Conservation (phyloP, 2,113 vertebrate species). For the Xiphophorus couchianus region DNA sequence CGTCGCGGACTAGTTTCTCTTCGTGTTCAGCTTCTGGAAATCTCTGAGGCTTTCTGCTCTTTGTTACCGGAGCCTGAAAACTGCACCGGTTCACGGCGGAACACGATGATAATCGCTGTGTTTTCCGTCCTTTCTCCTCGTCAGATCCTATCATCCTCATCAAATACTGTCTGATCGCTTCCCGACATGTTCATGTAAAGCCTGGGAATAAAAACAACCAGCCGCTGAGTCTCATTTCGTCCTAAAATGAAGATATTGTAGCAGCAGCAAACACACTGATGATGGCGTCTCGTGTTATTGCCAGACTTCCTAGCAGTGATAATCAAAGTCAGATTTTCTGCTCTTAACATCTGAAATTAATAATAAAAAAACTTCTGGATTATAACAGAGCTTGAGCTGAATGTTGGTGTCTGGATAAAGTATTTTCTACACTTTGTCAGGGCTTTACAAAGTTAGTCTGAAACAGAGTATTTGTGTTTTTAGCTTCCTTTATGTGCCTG, state of each 20-base stretch:
- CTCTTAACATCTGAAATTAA: too few relatives aligned
- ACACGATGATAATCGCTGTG: neutral
- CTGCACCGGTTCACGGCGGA: slow-evolving; percentile 4
- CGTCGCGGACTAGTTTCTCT: neutral
- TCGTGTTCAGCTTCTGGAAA: neutral
- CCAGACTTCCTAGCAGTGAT: neutral
- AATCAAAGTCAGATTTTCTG: too few relatives aligned
- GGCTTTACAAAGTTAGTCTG: too few relatives aligned
- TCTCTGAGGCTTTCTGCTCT: neutral
- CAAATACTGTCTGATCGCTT: neutral
- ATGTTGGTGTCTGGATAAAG: too few relatives aligned
- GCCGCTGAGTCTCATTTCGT: accelerated
- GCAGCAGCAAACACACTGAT: slow-evolving; percentile 42
- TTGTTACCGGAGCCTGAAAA: slow-evolving; percentile 2
- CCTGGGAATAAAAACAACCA: neutral
- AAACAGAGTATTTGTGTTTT: too few relatives aligned
- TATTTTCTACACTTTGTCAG: too few relatives aligned
- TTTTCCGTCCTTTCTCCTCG: slow-evolving; percentile 13
- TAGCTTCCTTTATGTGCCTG: too few relatives aligned
- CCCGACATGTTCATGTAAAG: neutral
- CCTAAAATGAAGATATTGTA: neutral
- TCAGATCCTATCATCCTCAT: neutral
- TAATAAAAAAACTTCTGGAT: too few relatives aligned
- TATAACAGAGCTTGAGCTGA: too few relatives aligned
- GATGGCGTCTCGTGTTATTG: neutral